Percentiles rank a stretch among this genome's conserved stretches.
phyloP scores from a whole-genome alignment of 2,888 invertebrate genomes.

The Digitonthophagus gazella region DNA sequence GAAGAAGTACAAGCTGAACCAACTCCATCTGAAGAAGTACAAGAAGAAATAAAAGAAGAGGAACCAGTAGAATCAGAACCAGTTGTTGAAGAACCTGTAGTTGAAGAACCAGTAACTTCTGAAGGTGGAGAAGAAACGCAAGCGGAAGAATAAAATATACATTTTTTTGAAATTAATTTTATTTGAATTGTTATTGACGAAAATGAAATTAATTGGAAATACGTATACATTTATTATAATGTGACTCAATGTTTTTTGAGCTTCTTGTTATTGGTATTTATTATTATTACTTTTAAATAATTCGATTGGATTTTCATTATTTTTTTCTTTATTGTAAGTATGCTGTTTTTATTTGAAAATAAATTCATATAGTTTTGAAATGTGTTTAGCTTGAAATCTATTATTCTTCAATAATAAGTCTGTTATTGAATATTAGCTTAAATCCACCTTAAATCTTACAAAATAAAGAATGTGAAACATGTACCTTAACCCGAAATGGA shows the following conservation, averaged over 20 bases:
- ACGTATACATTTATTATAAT: background rate
- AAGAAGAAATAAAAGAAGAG: constrained; percentile 41
- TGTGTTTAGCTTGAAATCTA: too few species aligned
- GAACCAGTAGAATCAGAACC: constrained; percentile 51
- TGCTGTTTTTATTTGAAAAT: constrained; percentile 2
- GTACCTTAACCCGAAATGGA: too few species aligned
- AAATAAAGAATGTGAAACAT: too few species aligned
- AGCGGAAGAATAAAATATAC: constrained; percentile 50
- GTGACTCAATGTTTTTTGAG: constrained; percentile 14
- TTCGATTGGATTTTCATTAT: background rate
- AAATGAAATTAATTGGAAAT: constrained; percentile 3
- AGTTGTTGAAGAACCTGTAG: constrained; percentile 54
- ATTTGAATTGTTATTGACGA: background rate
- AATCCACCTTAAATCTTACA: too few species aligned
- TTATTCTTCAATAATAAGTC: too few species aligned
- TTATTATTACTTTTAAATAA: background rate
- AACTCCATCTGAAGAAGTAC: constrained; percentile 24
- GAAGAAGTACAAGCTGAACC: constrained; percentile 30
- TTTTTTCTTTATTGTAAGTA: background rate
- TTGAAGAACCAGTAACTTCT: constrained; percentile 41
- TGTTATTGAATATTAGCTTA: too few species aligned
- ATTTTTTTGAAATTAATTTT: constrained; percentile 5
- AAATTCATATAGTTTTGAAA: constrained; percentile 2
- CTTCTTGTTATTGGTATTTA: background rate
- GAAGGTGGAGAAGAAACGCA: constrained; percentile 52